A percentile compares a stretch with the other conserved stretches of the same genome.
Conservation (phyloP, 2,888 invertebrate species). For the Eilema caniola region DNA sequence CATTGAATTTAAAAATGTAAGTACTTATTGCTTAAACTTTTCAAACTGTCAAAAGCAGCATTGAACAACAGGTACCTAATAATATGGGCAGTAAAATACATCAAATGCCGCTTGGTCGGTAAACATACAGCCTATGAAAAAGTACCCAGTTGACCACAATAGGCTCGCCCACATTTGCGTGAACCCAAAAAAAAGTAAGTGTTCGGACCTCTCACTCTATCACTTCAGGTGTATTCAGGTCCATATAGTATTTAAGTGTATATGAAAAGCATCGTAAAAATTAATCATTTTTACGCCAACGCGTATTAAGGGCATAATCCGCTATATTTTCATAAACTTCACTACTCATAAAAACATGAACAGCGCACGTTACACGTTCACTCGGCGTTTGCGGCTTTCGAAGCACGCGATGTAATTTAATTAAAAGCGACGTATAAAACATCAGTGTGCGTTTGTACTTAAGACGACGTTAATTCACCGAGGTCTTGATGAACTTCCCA, state of each 20-base stretch:
- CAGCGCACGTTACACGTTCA: slow-evolving; percentile 51
- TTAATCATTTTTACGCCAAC: slow-evolving; percentile 54
- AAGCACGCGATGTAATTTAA: slow-evolving; percentile 79
- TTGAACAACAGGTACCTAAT: slow-evolving; percentile 6
- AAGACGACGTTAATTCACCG: slow-evolving; percentile 68
- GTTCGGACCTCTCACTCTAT: too few species aligned
- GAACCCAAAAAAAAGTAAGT: too few species aligned
- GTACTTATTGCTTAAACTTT: background rate
- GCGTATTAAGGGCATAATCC: slow-evolving; percentile 50
- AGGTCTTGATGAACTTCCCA: slow-evolving; percentile 72
- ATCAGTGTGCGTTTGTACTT: slow-evolving; percentile 69
- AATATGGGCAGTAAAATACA: slow-evolving; percentile 27
- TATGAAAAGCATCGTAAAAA: background rate
- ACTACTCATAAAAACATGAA: slow-evolving; percentile 55
- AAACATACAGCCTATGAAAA: too few species aligned
- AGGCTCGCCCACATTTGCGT: too few species aligned
- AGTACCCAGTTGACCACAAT: too few species aligned
- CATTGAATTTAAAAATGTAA: slow-evolving; percentile 11
- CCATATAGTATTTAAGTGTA: too few species aligned
- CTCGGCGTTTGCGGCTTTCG: slow-evolving; percentile 63
- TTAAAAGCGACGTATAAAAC: slow-evolving; percentile 77
- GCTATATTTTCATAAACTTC: slow-evolving; percentile 53
- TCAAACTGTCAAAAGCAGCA: slow-evolving; percentile 20
- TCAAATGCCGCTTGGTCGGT: background rate
- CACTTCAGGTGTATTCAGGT: too few species aligned